A percentile compares a stretch with the other conserved stretches of the same genome.
These are phyloP conservation scores for Mellivora capensis DNA, from an alignment of 2,113 vertebrate species.

Conservation along the genomic window DNA sequence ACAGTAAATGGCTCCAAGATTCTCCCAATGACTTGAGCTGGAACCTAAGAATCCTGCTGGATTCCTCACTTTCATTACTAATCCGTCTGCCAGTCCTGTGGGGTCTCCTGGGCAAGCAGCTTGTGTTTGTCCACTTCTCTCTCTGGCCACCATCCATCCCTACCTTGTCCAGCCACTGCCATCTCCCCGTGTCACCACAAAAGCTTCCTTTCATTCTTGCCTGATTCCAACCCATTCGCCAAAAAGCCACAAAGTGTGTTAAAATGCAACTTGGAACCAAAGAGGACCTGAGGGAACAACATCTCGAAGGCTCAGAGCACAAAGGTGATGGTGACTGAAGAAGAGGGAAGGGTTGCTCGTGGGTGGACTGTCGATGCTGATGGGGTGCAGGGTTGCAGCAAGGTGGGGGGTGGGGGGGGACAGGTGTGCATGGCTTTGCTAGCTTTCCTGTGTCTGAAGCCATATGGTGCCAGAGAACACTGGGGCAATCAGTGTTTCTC, in stretches of 20 bases:
- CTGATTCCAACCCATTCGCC: not conserved
- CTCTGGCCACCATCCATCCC: not conserved
- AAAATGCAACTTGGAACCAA: not conserved
- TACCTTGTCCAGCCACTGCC: not conserved
- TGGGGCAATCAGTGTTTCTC: no score
- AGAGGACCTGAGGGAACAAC: not conserved
- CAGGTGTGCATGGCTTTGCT: not conserved
- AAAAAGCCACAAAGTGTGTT: not conserved
- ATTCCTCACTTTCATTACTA: not conserved
- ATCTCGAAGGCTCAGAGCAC: not conserved
- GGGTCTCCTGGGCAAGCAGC: not conserved
- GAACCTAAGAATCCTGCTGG: not conserved
- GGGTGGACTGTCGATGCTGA: not conserved
- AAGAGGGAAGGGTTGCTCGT: fast-evolving
- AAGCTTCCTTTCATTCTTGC: not conserved
- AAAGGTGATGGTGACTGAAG: not conserved
- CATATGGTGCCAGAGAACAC: not conserved
- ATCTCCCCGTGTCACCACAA: fast-evolving
- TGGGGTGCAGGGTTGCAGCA: not conserved
- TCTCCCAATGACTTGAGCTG: not conserved
- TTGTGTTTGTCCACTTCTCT: not conserved
- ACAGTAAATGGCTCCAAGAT: not conserved
- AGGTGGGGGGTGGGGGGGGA: fast-evolving
- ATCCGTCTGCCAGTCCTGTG: no score
- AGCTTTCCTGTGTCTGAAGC: not conserved